phyloP scores from a whole-genome alignment of 1,140 invertebrate species.

The Brachionus calyciflorus region DNA sequence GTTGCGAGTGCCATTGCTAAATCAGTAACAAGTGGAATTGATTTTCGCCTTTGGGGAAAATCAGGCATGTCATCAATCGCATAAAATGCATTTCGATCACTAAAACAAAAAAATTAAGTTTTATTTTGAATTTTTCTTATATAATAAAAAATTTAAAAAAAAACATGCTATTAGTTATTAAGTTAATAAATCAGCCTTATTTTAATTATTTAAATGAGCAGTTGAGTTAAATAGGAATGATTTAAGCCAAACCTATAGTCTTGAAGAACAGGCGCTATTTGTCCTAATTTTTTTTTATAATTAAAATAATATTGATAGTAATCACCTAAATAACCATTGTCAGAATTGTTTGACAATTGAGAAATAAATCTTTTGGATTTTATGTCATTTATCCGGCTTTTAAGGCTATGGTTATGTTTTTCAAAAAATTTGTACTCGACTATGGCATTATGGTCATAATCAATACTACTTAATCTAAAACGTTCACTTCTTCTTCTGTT shows the following conservation, averaged over 20 bases:
- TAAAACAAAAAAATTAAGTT: not conserved
- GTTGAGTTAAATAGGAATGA: not conserved
- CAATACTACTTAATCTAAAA: constrained; percentile 23
- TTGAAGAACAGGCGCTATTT: not conserved
- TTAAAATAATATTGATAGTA: constrained; percentile 29
- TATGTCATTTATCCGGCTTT: not conserved
- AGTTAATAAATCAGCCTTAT: not conserved
- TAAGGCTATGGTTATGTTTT: not conserved
- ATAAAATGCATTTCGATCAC: constrained; percentile 45
- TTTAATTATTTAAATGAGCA: too few relatives aligned
- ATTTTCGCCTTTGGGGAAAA: constrained; percentile 38
- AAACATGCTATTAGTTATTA: not conserved
- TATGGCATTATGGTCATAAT: constrained; percentile 36
- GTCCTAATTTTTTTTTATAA: not conserved
- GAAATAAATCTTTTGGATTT: not conserved
- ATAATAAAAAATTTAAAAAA: not conserved
- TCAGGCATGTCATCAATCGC: constrained; percentile 43
- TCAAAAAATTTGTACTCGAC: constrained; percentile 29
- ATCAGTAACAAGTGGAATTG: constrained; percentile 39
- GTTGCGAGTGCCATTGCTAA: not conserved
- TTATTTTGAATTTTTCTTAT: not conserved
- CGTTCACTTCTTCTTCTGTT: constrained; percentile 13
- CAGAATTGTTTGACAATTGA: not conserved
- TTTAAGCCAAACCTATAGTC: not conserved
- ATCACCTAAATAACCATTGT: constrained; percentile 21